These are phyloP conservation scores for Julus scanicus DNA, from an alignment of 2,888 invertebrate genomes.

Conservation along the genomic window DNA sequence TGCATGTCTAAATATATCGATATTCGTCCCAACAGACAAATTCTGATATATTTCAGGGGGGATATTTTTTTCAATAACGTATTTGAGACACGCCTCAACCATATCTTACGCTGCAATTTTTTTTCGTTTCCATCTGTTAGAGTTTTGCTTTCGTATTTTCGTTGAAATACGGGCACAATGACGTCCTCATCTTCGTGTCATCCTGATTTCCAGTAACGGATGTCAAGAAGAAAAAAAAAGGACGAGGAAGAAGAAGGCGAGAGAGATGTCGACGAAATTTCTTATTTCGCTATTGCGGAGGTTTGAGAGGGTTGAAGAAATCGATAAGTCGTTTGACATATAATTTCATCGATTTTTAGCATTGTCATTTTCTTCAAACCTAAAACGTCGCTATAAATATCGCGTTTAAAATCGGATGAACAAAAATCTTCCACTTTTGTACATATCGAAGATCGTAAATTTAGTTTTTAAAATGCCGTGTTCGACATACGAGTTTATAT, in stretches of 20 bases:
- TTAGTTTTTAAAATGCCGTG: not conserved
- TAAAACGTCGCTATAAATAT: slow-evolving; percentile 1
- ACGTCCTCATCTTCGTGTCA: not conserved
- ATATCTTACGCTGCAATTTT: not conserved
- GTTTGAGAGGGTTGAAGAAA: not conserved
- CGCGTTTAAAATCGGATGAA: not conserved
- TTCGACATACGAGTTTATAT: not conserved
- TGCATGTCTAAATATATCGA: no score
- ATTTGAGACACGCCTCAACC: slow-evolving; percentile 9
- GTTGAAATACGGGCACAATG: not conserved
- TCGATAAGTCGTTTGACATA: not conserved
- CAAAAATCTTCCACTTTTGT: not conserved
- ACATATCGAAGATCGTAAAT: not conserved
- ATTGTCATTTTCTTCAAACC: not conserved
- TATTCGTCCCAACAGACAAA: no score
- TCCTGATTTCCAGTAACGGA: slow-evolving; percentile 11
- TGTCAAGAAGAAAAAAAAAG: not conserved
- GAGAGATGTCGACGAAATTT: not conserved
- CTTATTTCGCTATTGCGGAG: not conserved
- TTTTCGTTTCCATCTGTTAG: not conserved
- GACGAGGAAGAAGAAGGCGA: not conserved
- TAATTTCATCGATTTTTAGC: slow-evolving; percentile 10
- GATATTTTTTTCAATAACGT: not conserved
- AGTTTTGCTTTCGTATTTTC: not conserved
- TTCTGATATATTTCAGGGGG: not conserved